Evolutionary conservation across 2,888 invertebrate genomes (phyloP), one percentile per base, ranked within the genome.

Genomic region (Conchocele bisecta): DNA sequence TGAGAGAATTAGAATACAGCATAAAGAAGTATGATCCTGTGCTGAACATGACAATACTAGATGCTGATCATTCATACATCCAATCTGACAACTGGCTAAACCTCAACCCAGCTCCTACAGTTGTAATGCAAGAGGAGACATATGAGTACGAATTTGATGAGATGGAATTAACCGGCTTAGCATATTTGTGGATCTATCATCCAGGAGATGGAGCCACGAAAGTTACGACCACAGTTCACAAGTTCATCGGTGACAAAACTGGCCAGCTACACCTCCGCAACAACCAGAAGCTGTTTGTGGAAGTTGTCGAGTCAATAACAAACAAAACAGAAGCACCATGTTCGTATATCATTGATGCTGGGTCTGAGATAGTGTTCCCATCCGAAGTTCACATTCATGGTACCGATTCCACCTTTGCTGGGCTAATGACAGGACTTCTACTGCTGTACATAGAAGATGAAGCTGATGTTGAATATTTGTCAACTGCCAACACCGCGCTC

Each of bases 251-350:
- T 7, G 86, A 86, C 67, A 81, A 83, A 46, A 82, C 84, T 13
- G 86, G 85, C 4, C 74, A 80, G 37, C 58, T 86, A 6, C 85
- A 85, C 58, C 63, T 85, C 1, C 59, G 82, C 24, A 20, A 50
- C n/a, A 76, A 68, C 15, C 86, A 86, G 74, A 73, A 71, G 41
- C 75, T 83, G 7, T 86, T 69, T 69, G 83, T 84, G 5, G 86
- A 86, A 65, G 74, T 80, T 28, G 77, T 83, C n/a, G 83, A 85
- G 51, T 82, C 86, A 6, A 74, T 78, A 44, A 65, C 72, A 2
- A 86, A 86, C 58, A 74, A 64, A 35, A 86, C 86, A 6, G 85
- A 86, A 61, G 86, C 86, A 0, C 84, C 86, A 11, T 84, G 83
- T 54, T 80, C 83, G 29, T 86, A 80, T 67, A 81, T 85, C 53